These are phyloP conservation scores for Rhadina sibilatrix DNA, from an alignment of 2,113 vertebrate species.

Conservation along the genomic window DNA sequence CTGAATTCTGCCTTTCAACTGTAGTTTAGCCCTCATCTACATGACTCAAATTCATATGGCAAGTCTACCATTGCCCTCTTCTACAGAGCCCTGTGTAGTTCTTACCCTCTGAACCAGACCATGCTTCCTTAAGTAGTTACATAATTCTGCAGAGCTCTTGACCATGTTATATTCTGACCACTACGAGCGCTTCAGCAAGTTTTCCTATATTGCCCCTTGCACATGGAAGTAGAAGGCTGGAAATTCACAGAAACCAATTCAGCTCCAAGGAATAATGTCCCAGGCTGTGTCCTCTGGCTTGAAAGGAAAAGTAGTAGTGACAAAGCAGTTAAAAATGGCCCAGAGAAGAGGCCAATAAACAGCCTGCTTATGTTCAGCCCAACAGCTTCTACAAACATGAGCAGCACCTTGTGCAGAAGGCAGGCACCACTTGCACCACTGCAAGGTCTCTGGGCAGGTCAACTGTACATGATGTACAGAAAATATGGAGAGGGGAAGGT, in stretches of 20 bases:
- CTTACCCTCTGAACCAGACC: background rate
- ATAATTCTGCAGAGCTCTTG: background rate
- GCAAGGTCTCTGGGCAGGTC: background rate
- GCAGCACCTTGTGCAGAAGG: background rate
- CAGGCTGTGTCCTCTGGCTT: background rate
- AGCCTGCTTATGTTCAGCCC: background rate
- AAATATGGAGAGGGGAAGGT: background rate
- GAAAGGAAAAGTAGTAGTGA: background rate
- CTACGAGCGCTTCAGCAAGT: background rate
- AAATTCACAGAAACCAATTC: background rate
- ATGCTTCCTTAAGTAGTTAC: background rate
- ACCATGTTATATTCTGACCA: background rate
- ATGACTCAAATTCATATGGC: background rate
- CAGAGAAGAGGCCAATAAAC: background rate
- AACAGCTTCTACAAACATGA: background rate
- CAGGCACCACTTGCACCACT: background rate
- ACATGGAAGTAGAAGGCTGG: background rate
- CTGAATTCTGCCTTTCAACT: background rate
- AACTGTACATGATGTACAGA: background rate
- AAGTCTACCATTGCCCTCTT: background rate
- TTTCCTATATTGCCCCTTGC: background rate
- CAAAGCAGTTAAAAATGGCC: background rate
- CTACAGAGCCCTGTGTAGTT: background rate
- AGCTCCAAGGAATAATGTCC: background rate
- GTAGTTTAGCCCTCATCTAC: background rate